These are phyloP conservation scores for Enteromius fasciolatus DNA, from an alignment of 2,797 vertebrate genomes.

Conservation along the genomic window DNA sequence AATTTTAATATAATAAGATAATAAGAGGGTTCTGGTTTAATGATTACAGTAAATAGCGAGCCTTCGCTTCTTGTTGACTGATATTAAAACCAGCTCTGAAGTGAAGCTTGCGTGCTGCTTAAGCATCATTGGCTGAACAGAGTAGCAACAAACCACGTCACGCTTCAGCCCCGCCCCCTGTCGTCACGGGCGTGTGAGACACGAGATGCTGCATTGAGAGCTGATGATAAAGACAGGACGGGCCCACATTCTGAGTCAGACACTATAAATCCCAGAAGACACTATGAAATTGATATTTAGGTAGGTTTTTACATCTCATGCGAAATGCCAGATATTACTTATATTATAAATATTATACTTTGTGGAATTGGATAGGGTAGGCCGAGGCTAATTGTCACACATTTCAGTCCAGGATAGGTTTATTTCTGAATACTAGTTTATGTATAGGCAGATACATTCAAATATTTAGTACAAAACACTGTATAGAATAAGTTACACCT, in stretches of 20 bases:
- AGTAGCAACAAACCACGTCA: slow-evolving; percentile 48
- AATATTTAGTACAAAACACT: neutral
- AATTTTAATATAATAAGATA: no score
- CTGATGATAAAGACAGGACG: slow-evolving; percentile 4
- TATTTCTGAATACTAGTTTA: neutral
- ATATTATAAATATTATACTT: no score
- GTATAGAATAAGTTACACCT: neutral
- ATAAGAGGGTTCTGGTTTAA: neutral
- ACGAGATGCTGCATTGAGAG: slow-evolving; percentile 11
- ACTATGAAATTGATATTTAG: neutral
- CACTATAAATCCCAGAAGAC: neutral
- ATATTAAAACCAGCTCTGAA: slow-evolving; percentile 1
- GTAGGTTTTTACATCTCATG: neutral
- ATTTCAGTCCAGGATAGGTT: neutral
- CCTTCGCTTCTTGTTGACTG: neutral
- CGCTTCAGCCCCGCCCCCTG: neutral
- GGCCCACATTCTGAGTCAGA: neutral
- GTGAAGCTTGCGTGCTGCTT: neutral
- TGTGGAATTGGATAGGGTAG: neutral
- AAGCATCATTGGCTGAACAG: slow-evolving; percentile 22
- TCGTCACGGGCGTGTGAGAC: slow-evolving; percentile 1
- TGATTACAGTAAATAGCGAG: neutral
- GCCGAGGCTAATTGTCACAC: neutral
- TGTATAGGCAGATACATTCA: neutral
- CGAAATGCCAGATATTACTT: neutral